These are phyloP conservation scores for Hydrolagus colliei DNA, from an alignment of 2,797 vertebrate genomes.

Conservation along the genomic window DNA sequence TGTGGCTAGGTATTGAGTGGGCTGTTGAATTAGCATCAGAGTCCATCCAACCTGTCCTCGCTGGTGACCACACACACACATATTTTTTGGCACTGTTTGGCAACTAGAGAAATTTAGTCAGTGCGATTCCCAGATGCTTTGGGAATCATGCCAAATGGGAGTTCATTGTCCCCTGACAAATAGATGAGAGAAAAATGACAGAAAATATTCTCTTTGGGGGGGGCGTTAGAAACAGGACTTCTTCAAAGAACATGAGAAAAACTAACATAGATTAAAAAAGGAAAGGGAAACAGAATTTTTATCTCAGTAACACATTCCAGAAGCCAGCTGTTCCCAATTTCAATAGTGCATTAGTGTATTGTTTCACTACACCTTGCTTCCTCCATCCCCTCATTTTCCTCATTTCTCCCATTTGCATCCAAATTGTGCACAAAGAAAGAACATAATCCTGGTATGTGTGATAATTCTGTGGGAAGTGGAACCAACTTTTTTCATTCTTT, in stretches of 20 bases:
- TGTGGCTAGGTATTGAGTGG: too few species aligned
- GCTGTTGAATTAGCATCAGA: background rate
- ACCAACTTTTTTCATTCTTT: background rate
- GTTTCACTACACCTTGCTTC: background rate
- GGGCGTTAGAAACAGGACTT: background rate
- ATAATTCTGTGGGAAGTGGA: background rate
- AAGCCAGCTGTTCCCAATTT: background rate
- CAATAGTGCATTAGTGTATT: background rate
- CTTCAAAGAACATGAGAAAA: too few species aligned
- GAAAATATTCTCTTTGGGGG: too few species aligned
- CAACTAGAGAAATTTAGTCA: too few species aligned
- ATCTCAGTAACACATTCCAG: background rate
- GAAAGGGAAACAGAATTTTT: background rate
- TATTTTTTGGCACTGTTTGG: too few species aligned
- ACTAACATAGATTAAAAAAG: background rate
- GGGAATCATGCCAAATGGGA: background rate
- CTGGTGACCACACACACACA: too few species aligned
- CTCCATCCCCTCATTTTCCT: background rate
- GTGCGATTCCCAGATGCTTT: background rate
- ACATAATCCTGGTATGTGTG: background rate
- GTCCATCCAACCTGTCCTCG: too few species aligned
- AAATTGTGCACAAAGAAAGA: background rate
- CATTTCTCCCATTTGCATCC: background rate
- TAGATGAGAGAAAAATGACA: background rate
- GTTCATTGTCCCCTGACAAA: background rate